phyloP scores from a whole-genome alignment of 2,797 vertebrate genomes.

The Carcharodon carcharias region DNA sequence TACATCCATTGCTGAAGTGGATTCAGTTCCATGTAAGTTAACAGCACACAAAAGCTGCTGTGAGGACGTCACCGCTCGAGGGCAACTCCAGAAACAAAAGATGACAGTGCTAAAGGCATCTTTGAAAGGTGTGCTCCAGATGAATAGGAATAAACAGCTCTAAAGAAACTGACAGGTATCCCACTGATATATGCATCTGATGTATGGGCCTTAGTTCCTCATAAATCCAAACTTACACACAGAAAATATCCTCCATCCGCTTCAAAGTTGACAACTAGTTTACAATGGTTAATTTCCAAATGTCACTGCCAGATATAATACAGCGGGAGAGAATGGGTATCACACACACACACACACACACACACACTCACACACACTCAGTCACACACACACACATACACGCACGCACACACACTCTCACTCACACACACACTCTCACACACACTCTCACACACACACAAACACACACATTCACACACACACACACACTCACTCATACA shows the following conservation, averaged over 20 bases:
- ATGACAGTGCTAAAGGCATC: background rate
- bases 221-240: background rate
- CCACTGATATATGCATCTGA: background rate
- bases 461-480: too few relatives aligned
- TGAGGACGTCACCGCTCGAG: background rate
- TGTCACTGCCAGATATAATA: conserved; percentile 4
- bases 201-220: background rate
- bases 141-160: background rate
- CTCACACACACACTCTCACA: too few relatives aligned
- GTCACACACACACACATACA: too few relatives aligned
- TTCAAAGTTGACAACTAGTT: conserved; percentile 11
- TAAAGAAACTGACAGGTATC: too few relatives aligned
- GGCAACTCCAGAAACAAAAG: background rate
- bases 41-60: background rate
- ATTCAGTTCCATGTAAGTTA: background rate
- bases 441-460: too few relatives aligned
- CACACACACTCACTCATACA: too few relatives aligned
- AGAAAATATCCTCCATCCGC: background rate
- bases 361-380: too few relatives aligned
- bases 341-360: background rate
- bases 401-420: too few relatives aligned
- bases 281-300: background rate
- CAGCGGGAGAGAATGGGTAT: background rate
- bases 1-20: background rate
- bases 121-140: background rate